Evolutionary conservation across 2,888 invertebrate species (phyloP).

Genomic region (Cephus pulcher): DNA sequence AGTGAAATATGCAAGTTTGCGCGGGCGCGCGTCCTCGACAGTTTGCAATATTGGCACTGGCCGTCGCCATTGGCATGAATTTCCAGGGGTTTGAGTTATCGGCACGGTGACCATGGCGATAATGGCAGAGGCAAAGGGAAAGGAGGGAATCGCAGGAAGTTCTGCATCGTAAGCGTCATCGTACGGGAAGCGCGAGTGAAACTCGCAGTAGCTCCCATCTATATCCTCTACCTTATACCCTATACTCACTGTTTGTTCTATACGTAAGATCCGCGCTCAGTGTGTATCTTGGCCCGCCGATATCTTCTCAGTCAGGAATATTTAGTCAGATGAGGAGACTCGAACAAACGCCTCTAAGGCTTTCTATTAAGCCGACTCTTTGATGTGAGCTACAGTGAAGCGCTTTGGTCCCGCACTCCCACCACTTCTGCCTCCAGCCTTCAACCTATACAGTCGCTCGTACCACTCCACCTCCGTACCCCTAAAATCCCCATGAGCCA

Average conservation of each 20-base stretch:
- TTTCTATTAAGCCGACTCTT: constrained; percentile 71
- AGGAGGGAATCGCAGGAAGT: not conserved
- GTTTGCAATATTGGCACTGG: not conserved
- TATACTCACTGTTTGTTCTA: constrained; percentile 50
- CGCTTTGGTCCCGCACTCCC: constrained; percentile 51
- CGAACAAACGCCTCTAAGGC: constrained; percentile 73
- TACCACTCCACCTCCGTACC: constrained; percentile 20
- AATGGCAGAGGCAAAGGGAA: not conserved
- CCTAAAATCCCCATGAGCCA: constrained; percentile 20
- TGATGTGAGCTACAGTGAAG: constrained; percentile 63
- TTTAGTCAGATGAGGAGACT: constrained; percentile 68
- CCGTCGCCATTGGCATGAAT: not conserved
- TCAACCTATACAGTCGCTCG: constrained; percentile 14
- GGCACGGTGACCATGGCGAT: not conserved
- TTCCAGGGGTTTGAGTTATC: not conserved
- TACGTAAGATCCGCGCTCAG: constrained; percentile 54
- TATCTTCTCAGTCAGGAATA: constrained; percentile 61
- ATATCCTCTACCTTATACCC: not conserved
- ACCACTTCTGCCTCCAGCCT: constrained; percentile 18
- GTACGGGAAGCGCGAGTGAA: not conserved
- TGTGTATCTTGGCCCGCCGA: constrained; percentile 63
- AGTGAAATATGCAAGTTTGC: constrained; percentile 12
- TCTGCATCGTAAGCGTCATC: not conserved
- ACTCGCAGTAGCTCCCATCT: not conserved
- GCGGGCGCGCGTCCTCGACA: not conserved